phyloP scores from a whole-genome alignment of 2,797 vertebrate species.

The Hydrophis major region DNA sequence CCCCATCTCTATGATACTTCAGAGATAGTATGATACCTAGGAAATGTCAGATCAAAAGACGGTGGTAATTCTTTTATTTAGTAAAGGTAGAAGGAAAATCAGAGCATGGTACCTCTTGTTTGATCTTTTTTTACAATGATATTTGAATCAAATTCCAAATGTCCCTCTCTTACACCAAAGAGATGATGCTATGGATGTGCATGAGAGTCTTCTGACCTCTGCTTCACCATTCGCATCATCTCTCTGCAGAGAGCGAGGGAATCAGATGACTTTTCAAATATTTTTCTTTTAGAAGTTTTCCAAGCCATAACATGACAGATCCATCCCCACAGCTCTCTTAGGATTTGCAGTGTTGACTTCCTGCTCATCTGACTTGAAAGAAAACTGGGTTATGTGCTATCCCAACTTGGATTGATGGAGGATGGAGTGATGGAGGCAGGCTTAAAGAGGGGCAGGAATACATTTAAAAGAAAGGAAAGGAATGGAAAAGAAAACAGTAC shows the following conservation, averaged over 20 bases:
- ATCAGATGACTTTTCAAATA: neutral
- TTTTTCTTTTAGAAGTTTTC: neutral
- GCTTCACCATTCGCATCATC: neutral
- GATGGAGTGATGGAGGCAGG: neutral
- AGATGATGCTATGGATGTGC: slow-evolving; percentile 36
- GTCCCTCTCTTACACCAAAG: slow-evolving; percentile 49
- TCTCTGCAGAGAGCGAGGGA: neutral
- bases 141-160: slow-evolving; percentile 42
- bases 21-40: neutral
- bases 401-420: neutral
- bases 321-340: neutral
- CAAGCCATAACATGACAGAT: neutral
- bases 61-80: slow-evolving; percentile 33
- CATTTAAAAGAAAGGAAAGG: neutral
- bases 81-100: slow-evolving; percentile 18
- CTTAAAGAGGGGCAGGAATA: neutral
- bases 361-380: neutral
- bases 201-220: slow-evolving; percentile 14
- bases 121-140: slow-evolving; percentile 29
- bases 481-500: neutral
- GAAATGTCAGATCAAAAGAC: slow-evolving; percentile 22
- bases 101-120: slow-evolving; percentile 38
- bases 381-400: neutral
- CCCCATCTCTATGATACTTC: neutral
- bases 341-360: neutral